phyloP scores from a whole-genome alignment of 2,797 vertebrate genomes.

The Myiotriccus ornatus region DNA sequence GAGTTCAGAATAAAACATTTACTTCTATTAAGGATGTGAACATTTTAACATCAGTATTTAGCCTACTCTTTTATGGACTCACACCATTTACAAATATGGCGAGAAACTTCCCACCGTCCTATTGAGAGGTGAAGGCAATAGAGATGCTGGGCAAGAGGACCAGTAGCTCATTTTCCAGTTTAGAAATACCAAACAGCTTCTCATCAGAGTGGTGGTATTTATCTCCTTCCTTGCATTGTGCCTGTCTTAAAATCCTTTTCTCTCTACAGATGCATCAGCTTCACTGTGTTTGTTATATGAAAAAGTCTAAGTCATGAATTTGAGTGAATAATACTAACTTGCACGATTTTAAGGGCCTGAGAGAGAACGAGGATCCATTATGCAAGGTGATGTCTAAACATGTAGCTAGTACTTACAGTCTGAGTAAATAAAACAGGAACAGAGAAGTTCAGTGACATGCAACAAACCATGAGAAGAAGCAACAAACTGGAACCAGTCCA shows the following conservation, averaged over 20 bases:
- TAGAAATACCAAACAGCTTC: background rate
- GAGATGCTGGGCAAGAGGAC: background rate
- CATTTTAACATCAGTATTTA: background rate
- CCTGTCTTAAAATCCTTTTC: background rate
- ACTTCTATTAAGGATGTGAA: background rate
- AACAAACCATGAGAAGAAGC: background rate
- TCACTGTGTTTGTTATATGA: background rate
- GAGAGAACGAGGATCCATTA: background rate
- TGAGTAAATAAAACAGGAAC: background rate
- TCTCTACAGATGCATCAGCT: background rate
- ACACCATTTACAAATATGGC: background rate
- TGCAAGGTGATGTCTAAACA: background rate
- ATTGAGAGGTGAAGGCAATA: background rate
- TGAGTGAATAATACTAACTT: background rate
- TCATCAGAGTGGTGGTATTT: background rate
- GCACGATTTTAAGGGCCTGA: background rate
- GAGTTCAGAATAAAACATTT: background rate
- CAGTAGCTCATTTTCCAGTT: background rate
- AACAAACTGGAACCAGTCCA: background rate
- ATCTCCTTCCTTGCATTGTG: background rate
- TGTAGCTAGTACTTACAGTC: background rate
- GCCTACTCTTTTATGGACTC: background rate
- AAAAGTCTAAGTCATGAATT: background rate
- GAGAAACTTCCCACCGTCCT: background rate
- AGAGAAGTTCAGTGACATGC: background rate